phyloP scores from a whole-genome alignment of 2,888 invertebrate species.

The Deilephila porcellus region DNA sequence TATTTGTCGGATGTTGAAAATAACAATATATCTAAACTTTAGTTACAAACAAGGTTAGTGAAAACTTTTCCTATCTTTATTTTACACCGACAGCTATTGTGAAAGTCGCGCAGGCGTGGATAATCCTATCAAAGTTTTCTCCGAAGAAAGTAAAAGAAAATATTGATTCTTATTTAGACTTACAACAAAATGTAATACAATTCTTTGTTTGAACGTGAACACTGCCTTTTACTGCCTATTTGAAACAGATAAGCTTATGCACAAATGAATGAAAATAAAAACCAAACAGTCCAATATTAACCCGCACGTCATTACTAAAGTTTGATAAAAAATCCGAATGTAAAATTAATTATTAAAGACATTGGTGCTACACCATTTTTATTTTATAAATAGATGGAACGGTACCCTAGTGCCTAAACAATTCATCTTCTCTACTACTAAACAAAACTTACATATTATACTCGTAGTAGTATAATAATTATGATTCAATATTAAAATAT shows the following conservation, averaged over 20 bases:
- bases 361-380: no score
- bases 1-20: not conserved
- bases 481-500: not conserved
- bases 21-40: conserved; percentile 3
- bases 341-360: no score
- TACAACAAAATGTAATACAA: not conserved
- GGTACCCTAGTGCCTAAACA: no score
- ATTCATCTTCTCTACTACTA: no score
- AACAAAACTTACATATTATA: no score
- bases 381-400: no score
- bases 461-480: no score
- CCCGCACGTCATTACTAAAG: no score
- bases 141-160: not conserved
- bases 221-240: not conserved
- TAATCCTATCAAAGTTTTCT: conserved; percentile 2
- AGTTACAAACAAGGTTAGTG: not conserved
- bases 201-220: not conserved
- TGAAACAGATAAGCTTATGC: no score
- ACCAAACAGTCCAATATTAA: no score
- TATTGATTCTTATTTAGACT: not conserved
- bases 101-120: not conserved
- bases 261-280: no score
- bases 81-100: not conserved
- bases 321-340: no score
- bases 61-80: not conserved